Evolutionary conservation across 2,888 invertebrate genomes (phyloP), one percentile per base, ranked within the genome.

Genomic region (Lamproptera curius): DNA sequence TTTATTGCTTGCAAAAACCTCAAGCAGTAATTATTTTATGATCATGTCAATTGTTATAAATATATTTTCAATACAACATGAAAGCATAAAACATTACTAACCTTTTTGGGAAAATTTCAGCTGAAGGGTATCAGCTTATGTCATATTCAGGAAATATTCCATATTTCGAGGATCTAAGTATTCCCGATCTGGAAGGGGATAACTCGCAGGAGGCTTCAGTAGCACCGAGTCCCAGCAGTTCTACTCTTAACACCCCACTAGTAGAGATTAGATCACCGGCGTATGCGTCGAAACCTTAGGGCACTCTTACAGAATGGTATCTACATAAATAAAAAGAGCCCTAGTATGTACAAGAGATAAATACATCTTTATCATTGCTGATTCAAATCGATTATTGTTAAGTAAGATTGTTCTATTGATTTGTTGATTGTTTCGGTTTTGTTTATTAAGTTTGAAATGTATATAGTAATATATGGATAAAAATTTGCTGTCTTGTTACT

Each of bases 111-210:
- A 60, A 57, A 63, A 61, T 87, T 87, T 86, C 86, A 87, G 85
- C 82, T 79, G 88, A 89, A 73, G 81, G 76, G 70, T 86, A 83
- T 83, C 86, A 89, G 80, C 76, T 89, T 70, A 88, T 88, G 57
- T 88, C 88, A 72, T 88, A 88, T 81, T 83, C 86, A 80, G 86
- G 85, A 59, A 83, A 77, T 82, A 78, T 85, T 76, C 87, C 88
- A 74, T 86, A 87, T 80, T 85, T 89, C 75, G 87, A 82, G 65
- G 86, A 85, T 66, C 84, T 88, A 62, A 72, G 60, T 59, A 72
- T 86, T 60, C 79, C 84, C 43, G 80, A 80, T 50, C 59, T 87
- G 68, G 81, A 82, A 58, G 73, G 64, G 40, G 80, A 78, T 28
- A 66, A 71, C 58, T 73, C 79, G 33, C 73, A 74, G 61, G 81